Percentiles rank a stretch among this genome's conserved stretches.
Evolutionary conservation across 1,140 invertebrate species (phyloP).

Genomic region (Hydropsyche tenuis): DNA sequence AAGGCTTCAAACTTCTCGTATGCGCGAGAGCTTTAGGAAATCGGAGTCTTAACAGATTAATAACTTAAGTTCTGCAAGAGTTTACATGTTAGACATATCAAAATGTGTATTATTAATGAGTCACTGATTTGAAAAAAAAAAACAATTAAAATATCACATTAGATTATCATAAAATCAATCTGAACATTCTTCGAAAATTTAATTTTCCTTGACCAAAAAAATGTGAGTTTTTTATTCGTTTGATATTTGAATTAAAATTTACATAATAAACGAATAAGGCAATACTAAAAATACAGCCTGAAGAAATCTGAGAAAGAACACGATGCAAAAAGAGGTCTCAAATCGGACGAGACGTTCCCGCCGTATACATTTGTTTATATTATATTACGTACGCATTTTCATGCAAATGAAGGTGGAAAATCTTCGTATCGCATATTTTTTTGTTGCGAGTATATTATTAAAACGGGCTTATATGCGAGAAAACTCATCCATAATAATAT

Average conservation of each 20-base stretch:
- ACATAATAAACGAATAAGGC: slow-evolving; percentile 19
- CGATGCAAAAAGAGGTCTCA: not conserved
- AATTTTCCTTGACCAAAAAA: too few species aligned
- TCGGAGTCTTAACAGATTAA: slow-evolving; percentile 14
- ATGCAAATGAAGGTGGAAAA: slow-evolving; percentile 8
- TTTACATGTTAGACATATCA: too few species aligned
- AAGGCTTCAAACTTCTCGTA: slow-evolving; percentile 13
- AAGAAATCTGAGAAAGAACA: not conserved
- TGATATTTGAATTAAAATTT: slow-evolving; percentile 33
- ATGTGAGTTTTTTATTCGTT: too few species aligned
- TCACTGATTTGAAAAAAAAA: too few species aligned
- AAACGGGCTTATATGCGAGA: not conserved
- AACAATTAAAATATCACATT: too few species aligned
- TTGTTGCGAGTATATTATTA: not conserved
- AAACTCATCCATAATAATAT: too few species aligned
- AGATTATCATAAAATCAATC: too few species aligned
- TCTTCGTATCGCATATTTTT: not conserved
- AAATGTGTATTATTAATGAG: too few species aligned
- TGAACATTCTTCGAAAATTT: too few species aligned
- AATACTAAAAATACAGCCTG: slow-evolving; percentile 7
- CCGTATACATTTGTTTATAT: slow-evolving; percentile 15
- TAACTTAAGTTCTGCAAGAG: not conserved
- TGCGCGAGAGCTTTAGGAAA: slow-evolving; percentile 3
- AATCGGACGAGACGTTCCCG: not conserved
- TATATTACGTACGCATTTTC: slow-evolving; percentile 7